Evolutionary conservation across 2,113 vertebrate species (phyloP).

Genomic region (Heptranchias perlo): DNA sequence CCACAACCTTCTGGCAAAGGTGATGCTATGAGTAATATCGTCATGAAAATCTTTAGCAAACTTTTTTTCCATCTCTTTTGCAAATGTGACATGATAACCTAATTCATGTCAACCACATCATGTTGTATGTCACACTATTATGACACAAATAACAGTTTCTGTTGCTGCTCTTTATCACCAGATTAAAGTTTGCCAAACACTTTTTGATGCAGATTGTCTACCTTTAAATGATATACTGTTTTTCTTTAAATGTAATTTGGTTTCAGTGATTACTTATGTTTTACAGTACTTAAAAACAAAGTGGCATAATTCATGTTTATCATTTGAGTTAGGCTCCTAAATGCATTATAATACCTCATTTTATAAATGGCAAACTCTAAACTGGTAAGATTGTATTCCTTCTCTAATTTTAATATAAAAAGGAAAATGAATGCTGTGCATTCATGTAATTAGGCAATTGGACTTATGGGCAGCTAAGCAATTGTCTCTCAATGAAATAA

Average conservation of each 20-base stretch:
- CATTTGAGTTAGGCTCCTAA: neutral
- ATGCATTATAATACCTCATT: neutral
- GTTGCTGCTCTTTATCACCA: neutral
- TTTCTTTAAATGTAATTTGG: neutral
- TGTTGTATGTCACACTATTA: neutral
- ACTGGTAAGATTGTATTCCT: neutral
- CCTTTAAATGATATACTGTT: neutral
- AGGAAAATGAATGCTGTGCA: neutral
- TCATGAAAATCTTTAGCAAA: neutral
- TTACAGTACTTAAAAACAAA: neutral
- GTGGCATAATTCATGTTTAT: neutral
- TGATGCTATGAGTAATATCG: constrained; percentile 43
- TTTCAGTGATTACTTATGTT: neutral
- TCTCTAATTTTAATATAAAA: neutral
- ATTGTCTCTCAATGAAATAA: neutral
- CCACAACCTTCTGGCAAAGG: constrained; percentile 92
- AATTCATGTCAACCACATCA: neutral
- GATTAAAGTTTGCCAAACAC: neutral
- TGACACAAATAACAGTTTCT: neutral
- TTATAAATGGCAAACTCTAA: neutral
- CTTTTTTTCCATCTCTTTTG: neutral
- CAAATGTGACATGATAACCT: neutral
- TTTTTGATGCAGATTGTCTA: neutral
- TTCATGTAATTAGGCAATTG: neutral
- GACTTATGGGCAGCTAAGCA: neutral